Percentiles rank a stretch among this genome's conserved stretches.
Conservation (phyloP, 2,113 vertebrate species). For the Panurus biarmicus region DNA sequence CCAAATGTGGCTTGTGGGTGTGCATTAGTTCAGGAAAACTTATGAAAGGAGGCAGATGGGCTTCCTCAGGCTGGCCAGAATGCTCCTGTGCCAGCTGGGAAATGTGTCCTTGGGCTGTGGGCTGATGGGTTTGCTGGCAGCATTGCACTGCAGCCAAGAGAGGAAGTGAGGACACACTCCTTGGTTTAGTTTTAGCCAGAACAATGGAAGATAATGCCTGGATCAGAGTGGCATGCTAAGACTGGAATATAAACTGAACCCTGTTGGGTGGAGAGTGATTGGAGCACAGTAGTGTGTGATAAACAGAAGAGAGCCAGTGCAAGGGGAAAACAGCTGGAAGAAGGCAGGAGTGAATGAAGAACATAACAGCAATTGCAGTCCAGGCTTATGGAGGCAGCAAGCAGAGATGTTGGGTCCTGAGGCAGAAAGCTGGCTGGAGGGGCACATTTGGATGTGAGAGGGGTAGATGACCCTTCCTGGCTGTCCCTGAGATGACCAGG, state of each 20-base stretch:
- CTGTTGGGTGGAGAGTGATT: background rate
- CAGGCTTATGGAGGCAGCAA: fast-evolving
- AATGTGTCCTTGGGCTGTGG: background rate
- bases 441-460: fast-evolving
- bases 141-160: background rate
- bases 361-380: background rate
- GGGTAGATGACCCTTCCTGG: background rate
- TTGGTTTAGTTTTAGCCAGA: background rate
- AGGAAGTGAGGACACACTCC: background rate
- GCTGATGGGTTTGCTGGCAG: background rate
- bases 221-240: background rate
- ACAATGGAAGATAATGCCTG: background rate
- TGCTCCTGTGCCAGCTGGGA: background rate
- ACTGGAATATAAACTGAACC: background rate
- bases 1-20: background rate
- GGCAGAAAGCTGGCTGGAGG: background rate
- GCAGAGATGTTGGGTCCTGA: background rate
- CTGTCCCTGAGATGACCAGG: background rate
- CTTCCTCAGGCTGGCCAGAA: background rate
- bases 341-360: background rate
- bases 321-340: background rate
- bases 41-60: background rate
- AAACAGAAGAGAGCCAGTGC: background rate
- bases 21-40: background rate
- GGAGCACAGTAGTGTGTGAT: background rate